Evolutionary conservation across 2,797 vertebrate species (phyloP), one percentile per base, ranked within the genome.

Genomic region (Rhinichthys osculus): DNA sequence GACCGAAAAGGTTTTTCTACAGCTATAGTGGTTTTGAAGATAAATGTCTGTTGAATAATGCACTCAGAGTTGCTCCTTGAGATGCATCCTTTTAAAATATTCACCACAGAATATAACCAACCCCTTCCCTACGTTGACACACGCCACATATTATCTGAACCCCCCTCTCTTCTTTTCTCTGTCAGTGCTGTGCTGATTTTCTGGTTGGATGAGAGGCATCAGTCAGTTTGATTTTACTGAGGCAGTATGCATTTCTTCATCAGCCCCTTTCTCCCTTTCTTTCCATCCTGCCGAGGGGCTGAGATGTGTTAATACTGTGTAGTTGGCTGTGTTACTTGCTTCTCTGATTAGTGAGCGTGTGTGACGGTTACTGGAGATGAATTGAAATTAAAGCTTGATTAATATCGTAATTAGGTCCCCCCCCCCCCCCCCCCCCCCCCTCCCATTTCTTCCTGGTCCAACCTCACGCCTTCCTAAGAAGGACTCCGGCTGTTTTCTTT

Each of bases 381-480:
- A 94, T 93, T 92, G 92, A 94, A 94, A 93, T 94, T 89, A 92
- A 90, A 87, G 91, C 92, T 92, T 92, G 92, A 93, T 95, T 94
- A 93, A 94, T 94, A 93, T 90, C 92, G 89, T 92, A 94, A 94
- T 95, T 94, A 93, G 90, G 3, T 57, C n/a, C n/a, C n/a, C n/a
- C n/a, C n/a, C n/a, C n/a, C n/a, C n/a, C n/a, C n/a, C n/a, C n/a
- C 0, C 88, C 90, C 87, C 90, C 87, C 90, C 90, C 87, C 87
- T 52, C 88, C 7, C 38, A 44, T 30, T 87, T 92, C 87, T 78
- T 91, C 72, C 89, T 90, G 14, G 83, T 79, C 66, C 52, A 86
- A 78, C 85, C 88, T 88, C 89, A 88, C 88, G 71, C 86, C 87
- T 84, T 86, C 83, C 83, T 89, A 77, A 59, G 78, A 78, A 88